Evolutionary conservation across 2,888 invertebrate genomes (phyloP).

Genomic region (Parascotia fuliginaria): DNA sequence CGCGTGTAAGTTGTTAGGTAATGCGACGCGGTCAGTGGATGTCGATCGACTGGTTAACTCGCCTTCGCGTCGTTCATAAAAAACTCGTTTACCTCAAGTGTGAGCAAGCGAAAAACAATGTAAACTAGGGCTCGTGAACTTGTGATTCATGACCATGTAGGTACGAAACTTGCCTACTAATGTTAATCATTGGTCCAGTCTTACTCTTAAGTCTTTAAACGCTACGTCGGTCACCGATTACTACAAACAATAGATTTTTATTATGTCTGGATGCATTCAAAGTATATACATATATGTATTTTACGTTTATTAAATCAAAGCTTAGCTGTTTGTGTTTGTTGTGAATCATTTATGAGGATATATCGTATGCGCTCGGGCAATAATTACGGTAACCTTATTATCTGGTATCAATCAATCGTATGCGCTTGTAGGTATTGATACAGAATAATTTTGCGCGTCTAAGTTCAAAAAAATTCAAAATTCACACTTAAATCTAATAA

Average conservation of each 20-base stretch:
- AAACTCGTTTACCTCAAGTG: slow-evolving; percentile 41
- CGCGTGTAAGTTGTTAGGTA: slow-evolving; percentile 35
- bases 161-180: background rate
- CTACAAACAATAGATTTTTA: too few species aligned
- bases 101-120: slow-evolving; percentile 35
- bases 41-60: slow-evolving; percentile 54
- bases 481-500: too few species aligned
- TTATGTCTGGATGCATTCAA: too few species aligned
- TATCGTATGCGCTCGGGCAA: too few species aligned
- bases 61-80: slow-evolving; percentile 33
- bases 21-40: slow-evolving; percentile 57
- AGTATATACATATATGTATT: slow-evolving; percentile 17
- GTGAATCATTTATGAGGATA: slow-evolving; percentile 17
- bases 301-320: slow-evolving; percentile 12
- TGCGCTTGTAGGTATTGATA: too few species aligned
- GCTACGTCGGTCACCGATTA: too few species aligned
- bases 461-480: too few species aligned
- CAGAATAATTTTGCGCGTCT: too few species aligned
- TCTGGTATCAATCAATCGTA: too few species aligned
- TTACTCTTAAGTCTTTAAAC: too few species aligned
- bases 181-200: slow-evolving; percentile 28
- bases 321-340: slow-evolving; percentile 2
- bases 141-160: slow-evolving; percentile 21
- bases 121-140: slow-evolving; percentile 30
- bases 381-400: too few species aligned